phyloP scores from a whole-genome alignment of 2,888 invertebrate genomes.

The Idaea straminata region DNA sequence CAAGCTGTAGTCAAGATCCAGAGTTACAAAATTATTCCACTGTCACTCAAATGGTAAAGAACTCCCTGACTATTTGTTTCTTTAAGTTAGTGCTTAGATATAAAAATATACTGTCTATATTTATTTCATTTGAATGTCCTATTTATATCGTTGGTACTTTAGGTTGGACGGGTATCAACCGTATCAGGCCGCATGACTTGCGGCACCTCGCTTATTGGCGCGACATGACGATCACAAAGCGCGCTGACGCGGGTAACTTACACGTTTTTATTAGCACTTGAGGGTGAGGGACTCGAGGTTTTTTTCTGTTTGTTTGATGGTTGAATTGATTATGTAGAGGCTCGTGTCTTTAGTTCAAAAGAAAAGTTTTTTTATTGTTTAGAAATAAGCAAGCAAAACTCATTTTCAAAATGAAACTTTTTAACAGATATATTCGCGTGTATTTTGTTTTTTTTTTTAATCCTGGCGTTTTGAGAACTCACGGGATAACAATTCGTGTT shows the following conservation, averaged over 20 bases:
- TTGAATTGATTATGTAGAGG: not conserved
- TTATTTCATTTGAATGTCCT: not conserved
- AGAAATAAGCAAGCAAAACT: too few relatives aligned
- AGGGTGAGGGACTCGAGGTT: not conserved
- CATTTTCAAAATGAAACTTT: too few relatives aligned
- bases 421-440: too few relatives aligned
- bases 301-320: not conserved
- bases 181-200: constrained; percentile 51
- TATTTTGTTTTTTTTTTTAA: too few relatives aligned
- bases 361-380: not conserved
- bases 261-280: constrained; percentile 23
- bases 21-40: too few relatives aligned
- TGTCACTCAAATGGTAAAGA: too few relatives aligned
- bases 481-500: too few relatives aligned
- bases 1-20: too few relatives aligned
- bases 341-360: not conserved
- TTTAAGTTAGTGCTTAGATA: too few relatives aligned
- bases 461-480: too few relatives aligned
- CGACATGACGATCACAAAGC: constrained; percentile 72
- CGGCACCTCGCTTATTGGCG: constrained; percentile 62
- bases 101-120: too few relatives aligned
- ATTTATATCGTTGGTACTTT: not conserved
- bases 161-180: not conserved
- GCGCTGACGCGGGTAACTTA: constrained; percentile 28
- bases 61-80: too few relatives aligned